These are phyloP conservation scores for Catharus bicknelli DNA, from an alignment of 2,113 vertebrate species.

Conservation along the genomic window DNA sequence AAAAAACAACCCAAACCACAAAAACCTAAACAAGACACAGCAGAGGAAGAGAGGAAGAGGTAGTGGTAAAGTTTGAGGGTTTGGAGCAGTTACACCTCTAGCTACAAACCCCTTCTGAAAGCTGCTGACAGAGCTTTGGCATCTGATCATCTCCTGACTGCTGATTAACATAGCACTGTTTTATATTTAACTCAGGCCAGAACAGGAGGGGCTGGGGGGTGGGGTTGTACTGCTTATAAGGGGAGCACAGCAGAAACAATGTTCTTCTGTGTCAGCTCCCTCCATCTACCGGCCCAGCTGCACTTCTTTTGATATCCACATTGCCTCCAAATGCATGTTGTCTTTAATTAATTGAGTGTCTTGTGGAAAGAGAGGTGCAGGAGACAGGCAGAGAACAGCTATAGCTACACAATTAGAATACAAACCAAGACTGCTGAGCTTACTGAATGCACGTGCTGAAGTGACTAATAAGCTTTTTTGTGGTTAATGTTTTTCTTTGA, in stretches of 20 bases:
- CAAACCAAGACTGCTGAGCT: slow-evolving; percentile 29
- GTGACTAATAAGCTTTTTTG: slow-evolving; percentile 21
- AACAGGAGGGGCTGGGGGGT: slow-evolving; percentile 62
- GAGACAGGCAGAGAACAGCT: slow-evolving; percentile 17
- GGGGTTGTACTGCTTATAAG: slow-evolving; percentile 60
- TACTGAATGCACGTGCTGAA: slow-evolving; percentile 33
- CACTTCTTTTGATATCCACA: neutral
- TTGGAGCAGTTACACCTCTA: slow-evolving; percentile 50
- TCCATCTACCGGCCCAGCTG: slow-evolving; percentile 2
- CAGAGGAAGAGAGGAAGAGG: neutral
- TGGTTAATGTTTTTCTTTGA: neutral
- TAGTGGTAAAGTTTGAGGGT: slow-evolving; percentile 59
- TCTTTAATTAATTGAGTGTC: slow-evolving; percentile 53
- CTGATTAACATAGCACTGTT: slow-evolving; percentile 79
- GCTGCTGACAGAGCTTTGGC: slow-evolving; percentile 75
- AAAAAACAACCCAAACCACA: neutral
- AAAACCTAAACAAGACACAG: neutral
- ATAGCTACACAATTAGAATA: slow-evolving; percentile 32
- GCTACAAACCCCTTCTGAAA: slow-evolving; percentile 48
- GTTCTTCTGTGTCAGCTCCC: slow-evolving; percentile 27
- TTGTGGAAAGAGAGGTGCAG: neutral
- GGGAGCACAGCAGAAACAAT: slow-evolving; percentile 20
- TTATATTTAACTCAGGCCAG: slow-evolving; percentile 83
- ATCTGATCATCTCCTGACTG: slow-evolving; percentile 59
- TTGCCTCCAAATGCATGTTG: slow-evolving; percentile 5